These are phyloP conservation scores for Motacilla tschutschensis DNA, from an alignment of 2,113 vertebrate genomes.

Conservation along the genomic window DNA sequence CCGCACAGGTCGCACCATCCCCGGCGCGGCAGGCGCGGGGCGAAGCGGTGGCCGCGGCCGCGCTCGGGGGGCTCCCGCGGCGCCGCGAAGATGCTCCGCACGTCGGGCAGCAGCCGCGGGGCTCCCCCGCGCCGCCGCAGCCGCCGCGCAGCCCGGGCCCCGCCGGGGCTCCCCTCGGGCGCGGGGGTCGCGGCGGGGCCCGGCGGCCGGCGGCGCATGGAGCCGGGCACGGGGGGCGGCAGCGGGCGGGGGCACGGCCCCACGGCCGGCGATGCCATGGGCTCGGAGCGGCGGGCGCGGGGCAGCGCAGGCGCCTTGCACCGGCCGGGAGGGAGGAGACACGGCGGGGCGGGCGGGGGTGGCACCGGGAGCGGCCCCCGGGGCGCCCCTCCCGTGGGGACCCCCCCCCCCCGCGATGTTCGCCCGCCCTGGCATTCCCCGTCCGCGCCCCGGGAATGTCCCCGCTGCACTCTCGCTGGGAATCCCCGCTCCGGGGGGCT, in stretches of 20 bases:
- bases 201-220: no score
- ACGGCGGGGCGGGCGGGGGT: neutral
- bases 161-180: no score
- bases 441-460: neutral
- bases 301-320: slow-evolving; percentile 36
- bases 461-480: neutral
- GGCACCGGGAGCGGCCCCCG: neutral
- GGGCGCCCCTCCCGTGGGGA: neutral
- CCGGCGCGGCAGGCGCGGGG: slow-evolving; percentile 49
- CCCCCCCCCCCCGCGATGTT: no score
- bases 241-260: no score
- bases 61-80: slow-evolving; percentile 73
- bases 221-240: no score
- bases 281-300: neutral
- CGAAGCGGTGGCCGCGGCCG: slow-evolving; percentile 84
- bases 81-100: no score
- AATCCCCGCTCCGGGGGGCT: neutral
- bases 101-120: no score
- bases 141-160: no score
- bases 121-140: no score
- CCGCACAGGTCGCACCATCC: slow-evolving; percentile 91
- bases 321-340: neutral
- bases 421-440: neutral
- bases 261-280: no score
- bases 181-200: no score